Base-by-base conservation (phyloP, 2,888 invertebrate species). In the Silvanus unidentatus region DNA sequence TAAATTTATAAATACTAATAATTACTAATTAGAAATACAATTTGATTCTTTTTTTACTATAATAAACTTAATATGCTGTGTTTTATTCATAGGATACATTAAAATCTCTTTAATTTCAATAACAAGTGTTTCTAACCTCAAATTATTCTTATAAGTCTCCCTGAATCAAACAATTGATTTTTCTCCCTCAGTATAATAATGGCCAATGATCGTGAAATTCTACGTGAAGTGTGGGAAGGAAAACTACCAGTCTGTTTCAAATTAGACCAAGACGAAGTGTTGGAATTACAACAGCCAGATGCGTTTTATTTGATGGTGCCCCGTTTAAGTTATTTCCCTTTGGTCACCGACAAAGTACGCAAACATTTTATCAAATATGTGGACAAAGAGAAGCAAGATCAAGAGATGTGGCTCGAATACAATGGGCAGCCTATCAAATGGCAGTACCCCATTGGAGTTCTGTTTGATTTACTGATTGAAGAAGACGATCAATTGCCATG, bases 161-260 rank as follows among this genome's bases (percentile, higher is more conserved):
- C n/a, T n/a, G n/a, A n/a, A n/a, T n/a, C n/a, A n/a, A n/a, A n/a
- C n/a, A 22, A 22, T 22, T 22, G 22, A 22, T 22, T 22, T 22
- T 22, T 22, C 22, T 3, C 8, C 22, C 22, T 22, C 22, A 5
- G 8, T 8, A 32, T 12, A 22, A 10, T 44, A 60, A 95, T 95
- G 95, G 92, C 93, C 52, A 91, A 93, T 66, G 98, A 99, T 71
- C 80, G 95, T 62, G 94, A 98, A 79, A 86, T 97, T 46, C 74
- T 96, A 44, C 79, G 96, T 46, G 93, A 94, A 75, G 84, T 96
- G 59, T 98, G 97, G 97, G 93, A 95, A 62, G 94, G 94, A 14
- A 88, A 90, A 71, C 77, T 99, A 39, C 96, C 98, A 0, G 83
- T 97, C 44, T 92, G 93, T 72, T 97, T 99, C 71, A 84, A 84